Percentiles rank a stretch among this genome's conserved stretches.
Evolutionary conservation across 2,113 vertebrate species (phyloP).

Genomic region (Ailuropoda melanoleuca): DNA sequence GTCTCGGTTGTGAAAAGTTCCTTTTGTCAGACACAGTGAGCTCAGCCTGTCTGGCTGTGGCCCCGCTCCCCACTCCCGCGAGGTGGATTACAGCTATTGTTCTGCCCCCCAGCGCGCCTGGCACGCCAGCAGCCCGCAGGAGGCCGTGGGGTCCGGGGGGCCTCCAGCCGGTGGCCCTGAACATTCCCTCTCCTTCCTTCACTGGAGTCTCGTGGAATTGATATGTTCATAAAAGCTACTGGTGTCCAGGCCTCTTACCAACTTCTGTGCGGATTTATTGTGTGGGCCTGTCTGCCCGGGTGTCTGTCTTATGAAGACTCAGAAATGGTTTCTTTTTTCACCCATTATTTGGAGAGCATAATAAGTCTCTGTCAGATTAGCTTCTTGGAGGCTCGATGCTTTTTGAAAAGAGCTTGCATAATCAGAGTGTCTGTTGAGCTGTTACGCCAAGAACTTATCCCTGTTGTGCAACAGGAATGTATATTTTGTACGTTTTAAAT

Average conservation of each 20-base stretch:
- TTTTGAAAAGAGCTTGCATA: constrained; percentile 19
- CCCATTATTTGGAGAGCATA: constrained; percentile 64
- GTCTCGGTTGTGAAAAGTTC: constrained; percentile 11
- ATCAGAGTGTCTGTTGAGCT: constrained; percentile 31
- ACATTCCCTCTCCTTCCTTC: neutral
- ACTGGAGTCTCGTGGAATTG: constrained; percentile 32
- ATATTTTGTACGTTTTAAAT: neutral
- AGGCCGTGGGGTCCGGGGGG: neutral
- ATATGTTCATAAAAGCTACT: constrained; percentile 35
- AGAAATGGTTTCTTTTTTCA: constrained; percentile 56
- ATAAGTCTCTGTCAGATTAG: constrained; percentile 66
- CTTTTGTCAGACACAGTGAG: constrained; percentile 49
- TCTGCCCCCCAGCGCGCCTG: neutral
- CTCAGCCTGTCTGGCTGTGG: neutral
- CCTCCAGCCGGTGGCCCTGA: neutral
- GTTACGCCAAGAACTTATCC: neutral
- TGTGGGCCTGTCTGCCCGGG: constrained; percentile 34
- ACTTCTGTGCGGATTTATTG: neutral
- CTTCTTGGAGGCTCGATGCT: neutral
- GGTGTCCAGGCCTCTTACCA: neutral
- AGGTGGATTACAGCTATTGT: constrained; percentile 53
- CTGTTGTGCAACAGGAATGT: neutral
- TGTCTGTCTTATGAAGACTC: constrained; percentile 38
- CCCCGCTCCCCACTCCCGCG: neutral
- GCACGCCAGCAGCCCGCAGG: neutral